A percentile compares a stretch with the other conserved stretches of the same genome.
Evolutionary conservation across 2,113 vertebrate species (phyloP).

Genomic region (Oxyura jamaicensis): DNA sequence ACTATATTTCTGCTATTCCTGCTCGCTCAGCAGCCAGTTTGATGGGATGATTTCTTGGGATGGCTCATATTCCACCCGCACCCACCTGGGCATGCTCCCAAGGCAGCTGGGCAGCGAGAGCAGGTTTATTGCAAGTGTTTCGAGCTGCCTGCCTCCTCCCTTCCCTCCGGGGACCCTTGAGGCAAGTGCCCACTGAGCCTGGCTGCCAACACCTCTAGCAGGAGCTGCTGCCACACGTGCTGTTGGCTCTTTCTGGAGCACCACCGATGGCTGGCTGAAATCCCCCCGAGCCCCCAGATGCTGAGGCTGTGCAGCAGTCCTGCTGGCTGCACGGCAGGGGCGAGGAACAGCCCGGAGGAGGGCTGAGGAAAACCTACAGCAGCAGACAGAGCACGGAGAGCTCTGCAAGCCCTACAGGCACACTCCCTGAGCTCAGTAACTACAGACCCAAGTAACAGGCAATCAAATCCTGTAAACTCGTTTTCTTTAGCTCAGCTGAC

Average conservation of each 20-base stretch:
- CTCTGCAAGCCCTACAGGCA: not conserved
- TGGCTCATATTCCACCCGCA: not conserved
- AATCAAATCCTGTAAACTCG: not conserved
- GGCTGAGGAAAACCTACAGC: not conserved
- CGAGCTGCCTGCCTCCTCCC: not conserved
- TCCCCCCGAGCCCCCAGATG: not conserved
- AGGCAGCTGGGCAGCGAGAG: not conserved
- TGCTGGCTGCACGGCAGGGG: not conserved
- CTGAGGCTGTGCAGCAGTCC: not conserved
- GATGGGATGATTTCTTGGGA: not conserved
- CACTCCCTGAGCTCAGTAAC: not conserved
- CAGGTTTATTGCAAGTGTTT: not conserved
- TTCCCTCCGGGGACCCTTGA: not conserved
- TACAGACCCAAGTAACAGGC: not conserved
- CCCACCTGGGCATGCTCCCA: not conserved
- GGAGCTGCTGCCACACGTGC: accelerated
- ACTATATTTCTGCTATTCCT: not conserved
- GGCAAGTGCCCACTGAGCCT: not conserved
- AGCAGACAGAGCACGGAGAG: not conserved
- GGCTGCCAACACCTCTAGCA: not conserved
- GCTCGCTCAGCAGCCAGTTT: not conserved
- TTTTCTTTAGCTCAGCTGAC: not conserved
- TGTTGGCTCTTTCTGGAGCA: not conserved
- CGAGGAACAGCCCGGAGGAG: accelerated
- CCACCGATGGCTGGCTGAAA: accelerated